phyloP scores from a whole-genome alignment of 2,113 vertebrate species.

The Lophochroa leadbeateri region DNA sequence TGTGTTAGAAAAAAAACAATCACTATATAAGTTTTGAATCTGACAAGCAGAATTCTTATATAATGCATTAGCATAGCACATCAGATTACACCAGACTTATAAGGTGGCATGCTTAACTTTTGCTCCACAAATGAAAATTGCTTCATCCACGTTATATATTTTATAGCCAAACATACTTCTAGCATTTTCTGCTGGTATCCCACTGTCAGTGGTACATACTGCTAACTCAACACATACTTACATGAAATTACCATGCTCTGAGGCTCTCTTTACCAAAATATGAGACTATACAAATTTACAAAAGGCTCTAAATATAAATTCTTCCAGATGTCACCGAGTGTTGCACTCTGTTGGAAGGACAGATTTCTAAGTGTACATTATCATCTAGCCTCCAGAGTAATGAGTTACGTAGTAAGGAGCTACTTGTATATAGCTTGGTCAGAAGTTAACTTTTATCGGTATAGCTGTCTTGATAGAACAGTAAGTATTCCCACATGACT shows the following conservation, averaged over 20 bases:
- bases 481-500: background rate
- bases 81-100: background rate
- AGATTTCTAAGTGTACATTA: background rate
- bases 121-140: background rate
- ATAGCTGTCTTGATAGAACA: fast-evolving
- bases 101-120: background rate
- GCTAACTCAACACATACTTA: background rate
- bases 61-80: background rate
- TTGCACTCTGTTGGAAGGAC: background rate
- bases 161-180: background rate
- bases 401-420: background rate
- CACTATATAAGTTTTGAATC: background rate
- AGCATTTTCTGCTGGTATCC: background rate
- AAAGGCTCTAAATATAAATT: background rate
- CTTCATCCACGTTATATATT: background rate
- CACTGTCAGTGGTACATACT: background rate
- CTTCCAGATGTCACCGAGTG: background rate
- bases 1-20: background rate
- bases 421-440: background rate
- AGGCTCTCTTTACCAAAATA: background rate
- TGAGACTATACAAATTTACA: background rate
- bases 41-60: background rate
- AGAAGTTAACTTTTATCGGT: background rate
- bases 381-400: background rate
- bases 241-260: background rate